Evolutionary conservation across 2,888 invertebrate species (phyloP), one percentile per base, ranked within the genome.

Genomic region (Dryomyza anilis): DNA sequence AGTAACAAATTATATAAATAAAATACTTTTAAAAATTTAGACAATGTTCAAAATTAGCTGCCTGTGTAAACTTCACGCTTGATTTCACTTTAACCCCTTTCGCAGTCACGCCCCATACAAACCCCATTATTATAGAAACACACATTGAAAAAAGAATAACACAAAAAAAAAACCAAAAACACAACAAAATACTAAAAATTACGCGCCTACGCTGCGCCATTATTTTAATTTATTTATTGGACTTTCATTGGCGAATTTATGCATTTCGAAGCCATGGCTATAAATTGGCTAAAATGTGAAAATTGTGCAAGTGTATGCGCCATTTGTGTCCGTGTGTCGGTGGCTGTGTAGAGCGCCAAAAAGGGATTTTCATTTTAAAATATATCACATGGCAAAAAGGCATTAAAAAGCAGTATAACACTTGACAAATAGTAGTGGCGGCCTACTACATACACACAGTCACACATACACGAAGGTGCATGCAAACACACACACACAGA

Each of bases 191-290:
- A 46, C 60, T 36, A 69, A 68, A 70, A 74, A 69, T 67, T 68
- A 70, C 65, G 65, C 66, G 64, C 60, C 67, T 59, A 58, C 65
- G 59, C 69, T n/a, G n/a, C 69, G 71, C 73, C 77, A 80, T 81
- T 80, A 78, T 79, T 81, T 81, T 79, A 81, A 80, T 82, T 81
- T 82, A 81, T 82, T 81, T 80, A 75, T 79, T 78, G 78, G 73
- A 73, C 71, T 80, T 80, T 80, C 78, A 81, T 81, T 81, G 81
- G 78, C 74, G 74, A 77, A 77, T 78, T 79, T 79, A 79, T 79
- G 73, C 74, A 74, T 73, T 76, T 74, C 73, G 74, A 75, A 81
- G 78, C 78, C 77, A 69, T 71, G 70, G 72, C 68, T 69, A 78
- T 79, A 79, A 80, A 79, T 79, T 76, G 72, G 74, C 75, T 71